These are phyloP conservation scores for Panagrolaimus sp. DNA, from an alignment of 1,140 invertebrate genomes.

Conservation along the genomic window DNA sequence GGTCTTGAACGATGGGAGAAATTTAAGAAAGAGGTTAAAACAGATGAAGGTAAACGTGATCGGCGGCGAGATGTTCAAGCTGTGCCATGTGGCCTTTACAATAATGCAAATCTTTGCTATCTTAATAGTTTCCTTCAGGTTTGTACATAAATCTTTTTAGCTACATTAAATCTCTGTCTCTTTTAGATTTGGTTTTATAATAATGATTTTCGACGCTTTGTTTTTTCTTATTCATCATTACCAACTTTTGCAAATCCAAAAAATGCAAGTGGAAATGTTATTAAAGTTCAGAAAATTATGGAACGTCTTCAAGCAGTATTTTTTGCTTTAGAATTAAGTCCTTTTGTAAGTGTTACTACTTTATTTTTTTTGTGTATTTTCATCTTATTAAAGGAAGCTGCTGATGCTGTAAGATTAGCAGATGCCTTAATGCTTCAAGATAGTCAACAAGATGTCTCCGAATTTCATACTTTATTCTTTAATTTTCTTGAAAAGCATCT, in stretches of 20 bases:
- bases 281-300: slow-evolving; percentile 13
- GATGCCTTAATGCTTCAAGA: slow-evolving; percentile 12
- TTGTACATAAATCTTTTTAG: background rate
- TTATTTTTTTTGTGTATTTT: too few species aligned
- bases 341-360: background rate
- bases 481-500: slow-evolving; percentile 12
- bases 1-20: slow-evolving; percentile 10
- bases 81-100: background rate
- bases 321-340: background rate
- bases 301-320: slow-evolving; percentile 7
- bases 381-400: background rate
- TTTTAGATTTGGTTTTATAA: slow-evolving; percentile 10
- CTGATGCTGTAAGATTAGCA: slow-evolving; percentile 1
- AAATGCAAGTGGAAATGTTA: background rate
- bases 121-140: background rate
- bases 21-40: background rate
- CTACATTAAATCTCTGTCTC: background rate
- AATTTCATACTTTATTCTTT: slow-evolving; percentile 12
- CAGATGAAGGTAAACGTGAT: background rate
- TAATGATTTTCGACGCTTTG: background rate
- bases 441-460: slow-evolving; percentile 9
- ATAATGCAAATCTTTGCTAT: slow-evolving; percentile 11
- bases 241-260: slow-evolving; percentile 9
- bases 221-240: background rate
- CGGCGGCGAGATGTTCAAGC: background rate